Evolutionary conservation across 2,113 vertebrate genomes (phyloP), one percentile per base, ranked within the genome.

Genomic region (Dromas ardeola): DNA sequence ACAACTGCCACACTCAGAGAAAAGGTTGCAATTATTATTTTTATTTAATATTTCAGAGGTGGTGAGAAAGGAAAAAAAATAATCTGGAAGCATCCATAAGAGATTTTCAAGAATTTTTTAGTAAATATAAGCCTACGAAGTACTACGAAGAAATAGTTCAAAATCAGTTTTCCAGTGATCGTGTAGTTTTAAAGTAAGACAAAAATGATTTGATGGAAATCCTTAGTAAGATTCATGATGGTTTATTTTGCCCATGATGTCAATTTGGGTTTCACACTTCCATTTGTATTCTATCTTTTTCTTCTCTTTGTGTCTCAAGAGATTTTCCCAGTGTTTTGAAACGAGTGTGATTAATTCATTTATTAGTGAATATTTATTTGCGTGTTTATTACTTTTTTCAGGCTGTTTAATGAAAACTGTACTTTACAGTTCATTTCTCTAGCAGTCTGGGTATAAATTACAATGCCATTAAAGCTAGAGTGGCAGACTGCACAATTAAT

Each of bases 361-460:
- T 96, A 90, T 97, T 97, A 86, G 32, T 84, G 85, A 78, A 47
- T 61, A 89, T 95, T 95, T 94, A 88, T 85, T 85, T 94, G 50
- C 83, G n/a, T 86, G 62, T 96, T 97, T 97, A 95, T 97, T 96
- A 90, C 56, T 78, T 88, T 97, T 98, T 97, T 84, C 52, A 84
- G 88, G 29, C 70, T 52, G 78, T 93, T 91, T 92, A 96, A 93
- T 96, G 84, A 94, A 98, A 97, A 90, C 61, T 61, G 42, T 87
- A 94, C 83, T 95, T 96, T 98, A 81, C 78, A 97, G 86, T 97
- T 96, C 65, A 97, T 97, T 98, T 98, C 94, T 96, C 50, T 83
- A 90, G 36, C 71, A 96, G 88, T 95, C 62, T 94, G 73, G 70
- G 80, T 96, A 96, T 97, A 96, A 97, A 98, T 98, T 97, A 93